These are phyloP conservation scores for Amazonetta brasiliensis DNA, from an alignment of 2,797 vertebrate species.

Conservation along the genomic window DNA sequence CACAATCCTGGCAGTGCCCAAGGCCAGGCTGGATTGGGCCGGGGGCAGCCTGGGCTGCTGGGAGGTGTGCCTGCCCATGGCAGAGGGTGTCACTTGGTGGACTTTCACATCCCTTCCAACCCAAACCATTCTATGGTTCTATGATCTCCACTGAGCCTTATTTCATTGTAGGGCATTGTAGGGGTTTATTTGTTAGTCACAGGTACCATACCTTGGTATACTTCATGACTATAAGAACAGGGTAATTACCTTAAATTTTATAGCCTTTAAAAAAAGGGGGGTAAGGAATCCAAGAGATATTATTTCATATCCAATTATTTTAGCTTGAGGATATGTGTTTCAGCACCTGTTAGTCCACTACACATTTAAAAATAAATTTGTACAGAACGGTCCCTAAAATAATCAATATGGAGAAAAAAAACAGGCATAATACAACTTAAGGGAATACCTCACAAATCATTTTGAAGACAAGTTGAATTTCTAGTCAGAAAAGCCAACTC, in stretches of 20 bases:
- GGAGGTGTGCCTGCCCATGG: too few relatives aligned
- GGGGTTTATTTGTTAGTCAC: not conserved
- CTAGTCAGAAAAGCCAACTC: not conserved
- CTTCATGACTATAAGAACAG: not conserved
- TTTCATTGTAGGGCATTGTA: not conserved
- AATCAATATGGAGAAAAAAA: not conserved
- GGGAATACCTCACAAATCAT: not conserved
- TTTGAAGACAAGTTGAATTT: not conserved
- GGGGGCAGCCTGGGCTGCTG: too few relatives aligned
- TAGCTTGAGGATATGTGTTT: not conserved
- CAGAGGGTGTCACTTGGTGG: too few relatives aligned
- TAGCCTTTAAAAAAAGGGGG: too few relatives aligned
- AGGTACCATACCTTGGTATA: not conserved
- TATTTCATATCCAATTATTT: not conserved
- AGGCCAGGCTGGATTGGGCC: too few relatives aligned
- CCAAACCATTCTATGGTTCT: not conserved
- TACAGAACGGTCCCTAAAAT: not conserved
- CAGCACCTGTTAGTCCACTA: not conserved
- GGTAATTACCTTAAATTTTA: not conserved
- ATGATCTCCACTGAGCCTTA: not conserved
- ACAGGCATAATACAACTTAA: too few relatives aligned
- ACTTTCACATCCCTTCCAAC: too few relatives aligned
- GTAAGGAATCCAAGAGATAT: not conserved
- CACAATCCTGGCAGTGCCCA: too few relatives aligned
- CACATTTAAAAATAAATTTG: not conserved